A percentile compares a stretch with the other conserved stretches of the same genome.
Evolutionary conservation across 2,888 invertebrate species (phyloP).

Genomic region (Ptilodon capucinus): DNA sequence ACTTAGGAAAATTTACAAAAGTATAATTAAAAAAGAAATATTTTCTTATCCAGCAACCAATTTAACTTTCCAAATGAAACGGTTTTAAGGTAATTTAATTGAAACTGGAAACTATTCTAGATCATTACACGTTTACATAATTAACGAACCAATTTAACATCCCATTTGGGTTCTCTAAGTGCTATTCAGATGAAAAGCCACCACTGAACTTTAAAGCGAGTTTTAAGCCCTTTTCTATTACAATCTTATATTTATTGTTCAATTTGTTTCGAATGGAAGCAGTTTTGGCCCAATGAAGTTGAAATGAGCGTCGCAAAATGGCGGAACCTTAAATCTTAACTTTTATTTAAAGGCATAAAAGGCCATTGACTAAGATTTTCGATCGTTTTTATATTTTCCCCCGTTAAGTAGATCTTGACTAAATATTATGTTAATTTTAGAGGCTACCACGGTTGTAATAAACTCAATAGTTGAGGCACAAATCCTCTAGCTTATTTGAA

Average conservation of each 20-base stretch:
- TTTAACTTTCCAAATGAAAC: neutral
- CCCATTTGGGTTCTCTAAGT: neutral
- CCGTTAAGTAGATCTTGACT: too few relatives aligned
- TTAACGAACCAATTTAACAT: neutral
- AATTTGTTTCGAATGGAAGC: neutral
- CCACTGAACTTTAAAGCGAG: neutral
- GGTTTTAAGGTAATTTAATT: neutral
- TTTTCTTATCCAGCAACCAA: too few relatives aligned
- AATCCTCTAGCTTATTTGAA: too few relatives aligned
- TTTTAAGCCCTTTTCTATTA: neutral
- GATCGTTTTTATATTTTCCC: too few relatives aligned
- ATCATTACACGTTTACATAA: neutral
- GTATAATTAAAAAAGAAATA: too few relatives aligned
- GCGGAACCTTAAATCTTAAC: neutral
- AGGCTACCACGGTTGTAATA: too few relatives aligned
- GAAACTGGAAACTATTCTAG: neutral
- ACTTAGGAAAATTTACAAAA: too few relatives aligned
- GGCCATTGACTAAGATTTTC: neutral
- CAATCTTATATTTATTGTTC: neutral
- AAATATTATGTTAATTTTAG: too few relatives aligned
- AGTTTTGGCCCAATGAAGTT: neutral
- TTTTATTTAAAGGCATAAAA: neutral
- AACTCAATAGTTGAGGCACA: too few relatives aligned
- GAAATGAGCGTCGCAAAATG: neutral
- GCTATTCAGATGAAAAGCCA: neutral